Base-by-base conservation (phyloP, 1,140 invertebrate species). In the Drosophila lowei region DNA sequence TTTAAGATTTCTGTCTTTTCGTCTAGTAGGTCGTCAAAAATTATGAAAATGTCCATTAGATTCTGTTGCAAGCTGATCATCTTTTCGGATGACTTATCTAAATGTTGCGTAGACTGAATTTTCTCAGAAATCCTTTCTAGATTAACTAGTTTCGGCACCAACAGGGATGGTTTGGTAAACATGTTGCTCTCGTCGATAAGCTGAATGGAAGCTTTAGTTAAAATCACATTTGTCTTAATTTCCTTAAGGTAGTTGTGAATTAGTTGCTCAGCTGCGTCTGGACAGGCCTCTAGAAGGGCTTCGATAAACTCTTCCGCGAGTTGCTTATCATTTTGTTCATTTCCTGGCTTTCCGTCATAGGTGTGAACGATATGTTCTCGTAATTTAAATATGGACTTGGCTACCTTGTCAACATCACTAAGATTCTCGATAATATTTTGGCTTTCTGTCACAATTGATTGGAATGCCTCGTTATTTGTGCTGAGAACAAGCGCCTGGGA, bases 291-390 rank as follows among this genome's bases (percentile, higher is more conserved):
- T 0, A 88, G 50, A 2, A 90, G 49, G 0, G 67, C 49, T 44
- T 85, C 79, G 11, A 88, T 79, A 53, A 90, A 67, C 21, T 50
- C 56, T 54, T 90, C 89, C 1, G 85, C 16, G 13, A 63, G 52
- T 46, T 75, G 34, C 2, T 49, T 71, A 6, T 56, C 53, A 8
- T 13, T 5, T 54, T 75, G 48, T 4, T 78, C 63, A 8, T 64
- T 46, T 3, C 25, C 23, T 6, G 58, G 5, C 46, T 63, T 84
- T 4, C 74, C 72, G 55, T 90, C 81, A 47, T 89, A 90, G 0
- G 89, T 90, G n/a, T 90, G 85, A 21, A 90, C 85, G 44, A 90
- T 90, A 16, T 88, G 77, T 18, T 90, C 89, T 30, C 68, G 72
- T 7, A 90, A 15, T 34, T 90, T 88, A 7, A 90, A 90, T 38